Percentiles rank a stretch among this genome's conserved stretches.
phyloP scores from a whole-genome alignment of 1,140 invertebrate genomes.

The Zaprionus ornatus region DNA sequence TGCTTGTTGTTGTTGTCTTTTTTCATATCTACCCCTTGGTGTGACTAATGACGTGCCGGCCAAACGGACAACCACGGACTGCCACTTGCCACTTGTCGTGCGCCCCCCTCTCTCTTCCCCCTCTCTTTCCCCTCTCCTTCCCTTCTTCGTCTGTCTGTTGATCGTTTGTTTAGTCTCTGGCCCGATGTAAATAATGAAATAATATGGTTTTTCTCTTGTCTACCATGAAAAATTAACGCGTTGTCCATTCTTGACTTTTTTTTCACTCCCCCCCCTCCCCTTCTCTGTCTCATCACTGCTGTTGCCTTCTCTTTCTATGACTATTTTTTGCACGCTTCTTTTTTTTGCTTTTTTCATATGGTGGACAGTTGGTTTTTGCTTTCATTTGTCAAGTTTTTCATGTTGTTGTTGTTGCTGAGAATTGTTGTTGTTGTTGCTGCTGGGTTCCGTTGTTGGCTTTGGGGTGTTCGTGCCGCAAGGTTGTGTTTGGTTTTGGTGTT shows the following conservation, averaged over 20 bases:
- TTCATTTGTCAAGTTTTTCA: conserved; percentile 71
- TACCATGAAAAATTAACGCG: conserved; percentile 77
- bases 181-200: conserved; percentile 79
- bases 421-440: conserved; percentile 13
- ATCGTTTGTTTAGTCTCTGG: conserved; percentile 59
- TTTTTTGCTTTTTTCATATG: conserved; percentile 34
- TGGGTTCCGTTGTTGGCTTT: conserved; percentile 23
- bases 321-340: conserved; percentile 50
- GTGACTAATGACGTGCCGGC: conserved; percentile 76
- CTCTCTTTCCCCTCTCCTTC: no score
- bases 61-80: conserved; percentile 51
- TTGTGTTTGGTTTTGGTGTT: conserved; percentile 9
- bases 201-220: conserved; percentile 77
- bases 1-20: conserved; percentile 36
- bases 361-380: conserved; percentile 73
- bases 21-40: conserved; percentile 61
- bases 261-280: conserved; percentile 27
- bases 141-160: not conserved
- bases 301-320: conserved; percentile 35
- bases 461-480: conserved; percentile 28
- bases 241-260: conserved; percentile 71
- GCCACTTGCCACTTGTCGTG: conserved; percentile 24
- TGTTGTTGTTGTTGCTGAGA: not conserved
- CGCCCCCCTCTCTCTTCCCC: not conserved
- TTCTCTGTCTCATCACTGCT: not conserved